Percentiles rank a stretch among this genome's conserved stretches.
phyloP scores from a whole-genome alignment of 2,888 invertebrate species.

The Troides oblongomaculatus region DNA sequence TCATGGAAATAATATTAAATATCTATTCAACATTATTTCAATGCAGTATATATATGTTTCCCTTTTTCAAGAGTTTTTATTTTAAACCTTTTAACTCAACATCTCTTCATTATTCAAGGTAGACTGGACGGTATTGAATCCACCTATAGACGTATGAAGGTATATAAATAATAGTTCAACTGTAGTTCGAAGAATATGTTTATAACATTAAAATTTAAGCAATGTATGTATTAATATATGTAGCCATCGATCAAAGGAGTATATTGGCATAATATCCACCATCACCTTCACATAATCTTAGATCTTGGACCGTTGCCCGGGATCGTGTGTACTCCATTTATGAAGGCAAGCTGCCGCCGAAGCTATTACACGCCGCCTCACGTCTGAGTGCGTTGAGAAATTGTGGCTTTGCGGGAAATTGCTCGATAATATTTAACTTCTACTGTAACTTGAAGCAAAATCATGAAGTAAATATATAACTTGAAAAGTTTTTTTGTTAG shows the following conservation, averaged over 20 bases:
- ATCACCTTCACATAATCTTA: conserved; percentile 21
- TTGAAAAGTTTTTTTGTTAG: too few relatives aligned
- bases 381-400: conserved; percentile 18
- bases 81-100: too few relatives aligned
- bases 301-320: conserved; percentile 28
- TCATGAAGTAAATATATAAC: background rate
- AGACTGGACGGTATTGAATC: too few relatives aligned
- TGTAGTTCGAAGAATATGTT: too few relatives aligned
- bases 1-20: too few relatives aligned
- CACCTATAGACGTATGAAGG: too few relatives aligned
- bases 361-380: conserved; percentile 20
- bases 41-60: too few relatives aligned
- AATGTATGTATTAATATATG: background rate
- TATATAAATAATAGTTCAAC: too few relatives aligned
- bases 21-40: too few relatives aligned
- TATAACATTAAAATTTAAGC: too few relatives aligned
- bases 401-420: conserved; percentile 16
- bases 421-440: conserved; percentile 3
- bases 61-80: too few relatives aligned
- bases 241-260: background rate
- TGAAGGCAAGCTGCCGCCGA: conserved; percentile 24
- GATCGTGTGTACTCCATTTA: conserved; percentile 23
- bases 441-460: background rate
- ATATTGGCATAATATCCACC: conserved; percentile 14
- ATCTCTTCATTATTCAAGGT: too few relatives aligned